These are phyloP conservation scores for Idaea straminata DNA, from an alignment of 2,888 invertebrate species.

Conservation along the genomic window DNA sequence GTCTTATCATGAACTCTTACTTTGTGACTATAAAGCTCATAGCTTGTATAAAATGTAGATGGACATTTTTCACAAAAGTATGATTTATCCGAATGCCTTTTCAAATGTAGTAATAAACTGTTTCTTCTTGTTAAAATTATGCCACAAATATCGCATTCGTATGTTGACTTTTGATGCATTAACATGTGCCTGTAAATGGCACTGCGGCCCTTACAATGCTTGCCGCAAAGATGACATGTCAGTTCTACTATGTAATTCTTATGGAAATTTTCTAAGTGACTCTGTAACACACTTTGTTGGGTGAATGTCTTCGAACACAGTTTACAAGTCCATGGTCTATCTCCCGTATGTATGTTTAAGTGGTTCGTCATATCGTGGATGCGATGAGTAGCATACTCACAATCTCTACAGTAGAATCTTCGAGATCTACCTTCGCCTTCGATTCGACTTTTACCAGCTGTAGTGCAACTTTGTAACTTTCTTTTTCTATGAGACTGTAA, in stretches of 20 bases:
- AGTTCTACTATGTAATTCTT: constrained; percentile 43
- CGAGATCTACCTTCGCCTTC: constrained; percentile 25
- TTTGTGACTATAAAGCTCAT: constrained; percentile 58
- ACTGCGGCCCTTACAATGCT: constrained; percentile 48
- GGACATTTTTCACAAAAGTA: constrained; percentile 62
- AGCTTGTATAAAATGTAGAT: constrained; percentile 49
- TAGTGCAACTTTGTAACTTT: constrained; percentile 21
- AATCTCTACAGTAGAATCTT: constrained; percentile 39
- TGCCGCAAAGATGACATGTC: constrained; percentile 63
- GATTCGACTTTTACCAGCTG: constrained; percentile 17
- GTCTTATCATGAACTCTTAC: constrained; percentile 43
- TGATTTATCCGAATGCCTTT: constrained; percentile 53
- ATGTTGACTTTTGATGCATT: constrained; percentile 35
- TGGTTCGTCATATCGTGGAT: constrained; percentile 54
- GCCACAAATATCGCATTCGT: constrained; percentile 46
- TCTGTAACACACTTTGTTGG: constrained; percentile 50
- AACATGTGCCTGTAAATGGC: constrained; percentile 51
- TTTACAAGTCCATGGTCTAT: constrained; percentile 51
- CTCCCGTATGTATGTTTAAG: constrained; percentile 51
- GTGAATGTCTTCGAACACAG: constrained; percentile 50
- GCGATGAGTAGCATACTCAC: constrained; percentile 47
- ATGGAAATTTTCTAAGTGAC: constrained; percentile 53
- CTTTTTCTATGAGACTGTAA: constrained; percentile 41
- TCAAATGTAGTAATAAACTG: constrained; percentile 46
- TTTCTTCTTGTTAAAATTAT: constrained; percentile 42